Conservation (phyloP, 2,113 vertebrate species). For the Bathybates hornii region DNA sequence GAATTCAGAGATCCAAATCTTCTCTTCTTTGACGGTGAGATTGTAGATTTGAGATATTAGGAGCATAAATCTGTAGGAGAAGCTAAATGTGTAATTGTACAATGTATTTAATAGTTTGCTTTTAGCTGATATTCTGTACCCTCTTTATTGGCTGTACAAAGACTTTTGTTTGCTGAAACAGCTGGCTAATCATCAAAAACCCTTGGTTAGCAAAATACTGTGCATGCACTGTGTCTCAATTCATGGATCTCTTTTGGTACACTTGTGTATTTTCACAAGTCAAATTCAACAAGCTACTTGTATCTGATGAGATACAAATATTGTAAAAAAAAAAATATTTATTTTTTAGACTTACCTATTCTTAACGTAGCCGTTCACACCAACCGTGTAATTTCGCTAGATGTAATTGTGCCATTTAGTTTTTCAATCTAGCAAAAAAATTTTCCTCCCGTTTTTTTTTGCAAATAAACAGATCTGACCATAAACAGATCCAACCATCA, state of each 20-base stretch:
- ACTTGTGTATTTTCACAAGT: neutral
- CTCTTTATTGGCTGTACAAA: neutral
- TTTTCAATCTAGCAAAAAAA: neutral
- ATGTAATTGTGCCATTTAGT: neutral
- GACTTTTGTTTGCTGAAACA: neutral
- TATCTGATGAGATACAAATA: neutral
- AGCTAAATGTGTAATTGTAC: neutral
- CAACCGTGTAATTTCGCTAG: rapidly evolving
- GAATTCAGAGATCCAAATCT: neutral
- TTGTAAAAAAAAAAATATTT: neutral
- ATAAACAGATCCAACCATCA: neutral
- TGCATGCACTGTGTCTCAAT: neutral
- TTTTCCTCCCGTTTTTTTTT: rapidly evolving
- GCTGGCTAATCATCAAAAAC: neutral
- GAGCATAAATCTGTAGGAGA: neutral
- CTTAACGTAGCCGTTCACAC: neutral
- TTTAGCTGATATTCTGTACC: neutral
- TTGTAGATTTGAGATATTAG: neutral
- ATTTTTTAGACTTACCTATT: neutral
- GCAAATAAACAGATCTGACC: neutral
- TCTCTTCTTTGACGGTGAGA: neutral
- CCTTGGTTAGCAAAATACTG: neutral
- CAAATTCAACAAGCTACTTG: neutral
- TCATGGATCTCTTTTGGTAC: neutral
- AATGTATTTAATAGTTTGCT: neutral